Conservation (phyloP, 2,797 vertebrate genomes). For the Nannoperca australis region DNA sequence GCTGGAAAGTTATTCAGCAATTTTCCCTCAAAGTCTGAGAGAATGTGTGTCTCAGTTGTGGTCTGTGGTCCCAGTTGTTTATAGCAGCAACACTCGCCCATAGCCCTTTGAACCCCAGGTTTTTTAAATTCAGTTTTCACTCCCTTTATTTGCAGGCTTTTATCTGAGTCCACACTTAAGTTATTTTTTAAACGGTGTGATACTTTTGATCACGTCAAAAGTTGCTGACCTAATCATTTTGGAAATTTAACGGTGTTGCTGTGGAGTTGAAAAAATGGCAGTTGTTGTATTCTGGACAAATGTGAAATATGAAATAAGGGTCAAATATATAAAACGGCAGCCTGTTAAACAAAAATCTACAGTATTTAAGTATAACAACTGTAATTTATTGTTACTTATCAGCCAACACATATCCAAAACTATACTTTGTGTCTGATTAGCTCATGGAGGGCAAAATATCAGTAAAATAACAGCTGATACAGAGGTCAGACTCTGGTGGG, state of each 20-base stretch:
- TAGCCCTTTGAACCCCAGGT: neutral
- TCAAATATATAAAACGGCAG: neutral
- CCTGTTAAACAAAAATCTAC: neutral
- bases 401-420: neutral
- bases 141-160: constrained; percentile 7
- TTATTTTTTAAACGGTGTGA: neutral
- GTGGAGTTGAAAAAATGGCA: neutral
- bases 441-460: neutral
- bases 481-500: neutral
- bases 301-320: neutral
- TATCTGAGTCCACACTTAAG: neutral
- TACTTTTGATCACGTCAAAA: neutral
- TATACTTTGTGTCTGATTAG: neutral
- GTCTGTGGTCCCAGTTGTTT: constrained; percentile 36
- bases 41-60: constrained; percentile 18
- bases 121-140: neutral
- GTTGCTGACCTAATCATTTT: neutral
- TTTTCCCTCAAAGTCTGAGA: neutral
- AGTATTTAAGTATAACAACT: neutral
- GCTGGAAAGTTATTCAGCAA: neutral
- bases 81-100: constrained; percentile 14
- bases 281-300: too few species aligned
- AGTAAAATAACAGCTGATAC: neutral
- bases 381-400: neutral
- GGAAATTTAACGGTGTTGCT: neutral